These are phyloP conservation scores for Adrianichthys oophorus DNA, from an alignment of 2,797 vertebrate species.

Conservation along the genomic window DNA sequence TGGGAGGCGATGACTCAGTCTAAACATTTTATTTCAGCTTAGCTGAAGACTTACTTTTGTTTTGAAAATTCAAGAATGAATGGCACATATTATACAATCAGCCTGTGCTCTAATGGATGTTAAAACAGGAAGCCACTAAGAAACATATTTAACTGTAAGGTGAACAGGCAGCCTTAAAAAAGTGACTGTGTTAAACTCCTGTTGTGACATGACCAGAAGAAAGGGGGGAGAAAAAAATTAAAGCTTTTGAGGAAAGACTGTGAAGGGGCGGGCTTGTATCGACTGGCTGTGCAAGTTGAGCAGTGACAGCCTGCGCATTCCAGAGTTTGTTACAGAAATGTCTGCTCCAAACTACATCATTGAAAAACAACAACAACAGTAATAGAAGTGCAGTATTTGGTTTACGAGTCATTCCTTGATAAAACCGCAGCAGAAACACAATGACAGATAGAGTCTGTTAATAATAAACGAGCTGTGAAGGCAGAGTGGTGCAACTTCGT, in stretches of 20 bases:
- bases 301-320: no score
- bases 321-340: no score
- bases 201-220: slow-evolving; percentile 1
- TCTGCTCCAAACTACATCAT: no score
- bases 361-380: no score
- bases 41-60: slow-evolving; percentile 12
- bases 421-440: slow-evolving; percentile 23
- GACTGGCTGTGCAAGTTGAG: slow-evolving; percentile 7
- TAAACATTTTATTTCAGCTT: background rate
- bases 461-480: slow-evolving; percentile 47
- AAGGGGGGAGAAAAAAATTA: background rate
- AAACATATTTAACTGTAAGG: slow-evolving; percentile 27
- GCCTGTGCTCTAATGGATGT: slow-evolving; percentile 58
- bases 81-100: slow-evolving; percentile 64
- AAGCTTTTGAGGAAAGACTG: slow-evolving; percentile 13
- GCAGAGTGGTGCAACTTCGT: slow-evolving; percentile 33
- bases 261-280: slow-evolving; percentile 7
- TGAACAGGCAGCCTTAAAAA: background rate
- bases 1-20: no score
- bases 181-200: slow-evolving; percentile 10
- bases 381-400: slow-evolving; percentile 18
- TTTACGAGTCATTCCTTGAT: slow-evolving; percentile 17
- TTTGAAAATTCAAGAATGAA: slow-evolving; percentile 48
- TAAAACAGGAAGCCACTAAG: slow-evolving; percentile 42
- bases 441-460: slow-evolving; percentile 11